These are phyloP conservation scores for Bos indicus DNA, from an alignment of 2,113 vertebrate genomes.

Conservation along the genomic window DNA sequence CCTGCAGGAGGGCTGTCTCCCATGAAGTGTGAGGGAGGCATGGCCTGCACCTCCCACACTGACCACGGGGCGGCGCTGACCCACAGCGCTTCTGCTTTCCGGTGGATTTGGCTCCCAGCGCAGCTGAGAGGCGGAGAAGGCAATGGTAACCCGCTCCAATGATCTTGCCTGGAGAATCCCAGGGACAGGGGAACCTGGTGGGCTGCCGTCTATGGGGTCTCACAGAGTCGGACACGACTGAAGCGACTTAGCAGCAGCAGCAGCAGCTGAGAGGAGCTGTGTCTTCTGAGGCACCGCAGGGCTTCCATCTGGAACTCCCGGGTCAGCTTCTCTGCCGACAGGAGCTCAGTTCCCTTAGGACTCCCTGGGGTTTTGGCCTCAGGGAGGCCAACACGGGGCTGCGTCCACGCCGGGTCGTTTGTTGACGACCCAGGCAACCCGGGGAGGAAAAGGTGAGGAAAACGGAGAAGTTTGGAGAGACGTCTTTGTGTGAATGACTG, in stretches of 20 bases:
- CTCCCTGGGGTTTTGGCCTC: neutral
- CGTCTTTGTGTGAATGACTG: neutral
- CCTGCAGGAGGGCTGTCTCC: neutral
- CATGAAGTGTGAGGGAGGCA: neutral
- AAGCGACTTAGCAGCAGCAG: neutral
- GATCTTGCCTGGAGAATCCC: no score
- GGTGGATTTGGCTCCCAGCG: neutral
- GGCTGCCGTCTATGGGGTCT: no score
- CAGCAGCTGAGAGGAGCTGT: neutral
- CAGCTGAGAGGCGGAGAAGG: neutral
- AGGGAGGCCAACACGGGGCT: neutral
- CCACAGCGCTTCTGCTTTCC: neutral
- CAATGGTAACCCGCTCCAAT: fast-evolving
- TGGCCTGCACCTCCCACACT: neutral
- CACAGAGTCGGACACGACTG: no score
- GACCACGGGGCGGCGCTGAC: neutral
- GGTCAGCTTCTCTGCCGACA: neutral
- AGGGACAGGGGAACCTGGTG: no score
- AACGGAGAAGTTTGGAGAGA: neutral
- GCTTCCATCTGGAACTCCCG: neutral
- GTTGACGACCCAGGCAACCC: neutral
- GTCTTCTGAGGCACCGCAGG: neutral
- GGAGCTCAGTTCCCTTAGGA: neutral
- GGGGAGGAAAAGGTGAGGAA: neutral
- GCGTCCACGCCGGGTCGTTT: neutral